Evolutionary conservation across 2,888 invertebrate species (phyloP), one percentile per base, ranked within the genome.

Genomic region (Argyresthia goedartella): DNA sequence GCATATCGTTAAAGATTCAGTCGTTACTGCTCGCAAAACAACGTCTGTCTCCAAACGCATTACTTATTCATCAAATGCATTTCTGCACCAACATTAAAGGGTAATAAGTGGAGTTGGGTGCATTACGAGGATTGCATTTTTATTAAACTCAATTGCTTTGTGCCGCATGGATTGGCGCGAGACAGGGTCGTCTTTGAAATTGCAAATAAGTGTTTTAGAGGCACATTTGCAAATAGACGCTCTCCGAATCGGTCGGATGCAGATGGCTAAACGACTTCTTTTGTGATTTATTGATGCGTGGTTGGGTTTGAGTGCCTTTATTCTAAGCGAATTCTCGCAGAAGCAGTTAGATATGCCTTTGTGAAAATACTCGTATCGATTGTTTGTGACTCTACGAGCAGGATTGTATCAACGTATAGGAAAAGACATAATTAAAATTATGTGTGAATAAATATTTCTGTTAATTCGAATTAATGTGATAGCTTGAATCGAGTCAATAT

Each of bases 61-160:
- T 80, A 71, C 59, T 65, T 71, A 81, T 81, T 81, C 78, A 79
- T 73, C 61, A 68, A 71, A 73, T 78, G 77, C 77, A 73, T 65
- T 69, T 59, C 58, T 67, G 65, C 65, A 69, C 66, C 58, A 54
- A 66, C 68, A 71, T 73, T 73, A 72, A 70, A 69, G 59, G 66
- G 68, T 67, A 71, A 69, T 73, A 71, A 71, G 73, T 74, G 73
- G 66, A 74, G 66, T 62, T 66, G 66, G 65, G 66, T 60, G 71
- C 63, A 71, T 70, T 72, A 81, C 78, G 74, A 70, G 70, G 68
- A 73, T 69, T 70, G 78, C 74, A 80, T 78, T 78, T 76, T 80
- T 80, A 80, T 79, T 73, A 74, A 68, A 60, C 62, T 66, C 68
- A 71, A 73, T 74, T 73, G 75, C 69, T 65, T 67, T 65, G 56